These are phyloP conservation scores for Notarius lentiginosus DNA, from an alignment of 2,113 vertebrate genomes.

Conservation along the genomic window DNA sequence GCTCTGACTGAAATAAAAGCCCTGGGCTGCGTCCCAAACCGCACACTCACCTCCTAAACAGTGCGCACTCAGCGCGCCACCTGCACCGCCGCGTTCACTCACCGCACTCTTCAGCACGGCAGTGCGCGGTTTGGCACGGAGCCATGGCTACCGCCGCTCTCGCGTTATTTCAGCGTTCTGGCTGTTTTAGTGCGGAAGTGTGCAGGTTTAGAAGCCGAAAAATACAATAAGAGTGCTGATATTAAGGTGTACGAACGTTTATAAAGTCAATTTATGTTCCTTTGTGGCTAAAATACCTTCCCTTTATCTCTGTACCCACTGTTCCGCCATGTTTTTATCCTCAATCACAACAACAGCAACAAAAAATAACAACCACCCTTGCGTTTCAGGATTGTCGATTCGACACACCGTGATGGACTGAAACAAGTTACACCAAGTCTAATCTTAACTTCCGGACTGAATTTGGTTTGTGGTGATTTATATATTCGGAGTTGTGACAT, in stretches of 20 bases:
- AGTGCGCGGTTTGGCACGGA: background rate
- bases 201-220: slow-evolving; percentile 15
- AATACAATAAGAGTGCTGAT: background rate
- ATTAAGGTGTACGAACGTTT: background rate
- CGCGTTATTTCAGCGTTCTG: background rate
- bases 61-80: background rate
- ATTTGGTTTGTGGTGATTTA: background rate
- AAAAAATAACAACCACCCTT: background rate
- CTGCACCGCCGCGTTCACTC: background rate
- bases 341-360: too few relatives aligned
- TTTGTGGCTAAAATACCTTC: slow-evolving; percentile 70
- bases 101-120: background rate
- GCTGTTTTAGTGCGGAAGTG: slow-evolving; percentile 65
- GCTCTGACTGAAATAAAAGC: background rate
- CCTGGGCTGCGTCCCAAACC: background rate
- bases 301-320: slow-evolving; percentile 66
- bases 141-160: slow-evolving; percentile 1
- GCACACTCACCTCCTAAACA: background rate
- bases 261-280: background rate
- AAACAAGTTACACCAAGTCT: background rate
- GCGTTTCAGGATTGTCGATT: background rate
- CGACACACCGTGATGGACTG: background rate
- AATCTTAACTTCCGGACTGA: background rate
- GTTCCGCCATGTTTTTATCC: slow-evolving; percentile 41
- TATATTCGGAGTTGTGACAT: background rate